A percentile compares a stretch with the other conserved stretches of the same genome.
Evolutionary conservation across 1,140 invertebrate species (phyloP).

Genomic region (Drosophila miranda): DNA sequence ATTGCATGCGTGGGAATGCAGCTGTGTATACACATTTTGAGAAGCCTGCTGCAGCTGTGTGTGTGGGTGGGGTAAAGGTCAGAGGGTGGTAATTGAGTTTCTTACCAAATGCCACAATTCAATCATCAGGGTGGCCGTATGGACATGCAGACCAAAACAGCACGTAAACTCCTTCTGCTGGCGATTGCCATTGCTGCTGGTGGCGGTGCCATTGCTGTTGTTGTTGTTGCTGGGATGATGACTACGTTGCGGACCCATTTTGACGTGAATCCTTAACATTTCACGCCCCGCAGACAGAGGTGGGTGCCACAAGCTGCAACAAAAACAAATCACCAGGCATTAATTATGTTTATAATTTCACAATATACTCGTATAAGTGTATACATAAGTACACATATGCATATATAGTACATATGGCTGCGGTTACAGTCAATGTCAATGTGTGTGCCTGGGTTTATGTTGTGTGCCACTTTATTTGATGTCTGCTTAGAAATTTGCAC

Average conservation of each 20-base stretch:
- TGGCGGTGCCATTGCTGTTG: conserved; percentile 24
- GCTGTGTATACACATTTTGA: conserved; percentile 9
- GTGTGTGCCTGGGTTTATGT: conserved; percentile 11
- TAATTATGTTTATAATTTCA: conserved; percentile 18
- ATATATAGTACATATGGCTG: background rate
- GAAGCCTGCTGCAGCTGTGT: conserved; percentile 2
- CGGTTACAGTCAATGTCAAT: no score
- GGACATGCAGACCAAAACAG: conserved; percentile 92
- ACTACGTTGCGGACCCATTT: conserved; percentile 85
- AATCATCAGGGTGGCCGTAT: conserved; percentile 90
- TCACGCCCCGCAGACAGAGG: conserved; percentile 41
- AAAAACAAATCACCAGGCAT: conserved; percentile 1
- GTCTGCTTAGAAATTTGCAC: conserved; percentile 7
- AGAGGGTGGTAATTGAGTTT: conserved; percentile 11
- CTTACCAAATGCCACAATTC: conserved; percentile 92
- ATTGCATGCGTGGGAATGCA: conserved; percentile 43
- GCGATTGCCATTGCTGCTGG: conserved; percentile 22
- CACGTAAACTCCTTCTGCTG: conserved; percentile 88
- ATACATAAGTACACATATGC: background rate
- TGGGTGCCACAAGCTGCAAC: conserved; percentile 30
- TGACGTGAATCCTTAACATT: conserved; percentile 86
- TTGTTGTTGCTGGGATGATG: conserved; percentile 59
- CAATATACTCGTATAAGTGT: background rate
- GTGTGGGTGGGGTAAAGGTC: conserved; percentile 17
- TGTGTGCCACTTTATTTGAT: conserved; percentile 42